phyloP scores from a whole-genome alignment of 2,113 vertebrate species.

The Caloenas nicobarica region DNA sequence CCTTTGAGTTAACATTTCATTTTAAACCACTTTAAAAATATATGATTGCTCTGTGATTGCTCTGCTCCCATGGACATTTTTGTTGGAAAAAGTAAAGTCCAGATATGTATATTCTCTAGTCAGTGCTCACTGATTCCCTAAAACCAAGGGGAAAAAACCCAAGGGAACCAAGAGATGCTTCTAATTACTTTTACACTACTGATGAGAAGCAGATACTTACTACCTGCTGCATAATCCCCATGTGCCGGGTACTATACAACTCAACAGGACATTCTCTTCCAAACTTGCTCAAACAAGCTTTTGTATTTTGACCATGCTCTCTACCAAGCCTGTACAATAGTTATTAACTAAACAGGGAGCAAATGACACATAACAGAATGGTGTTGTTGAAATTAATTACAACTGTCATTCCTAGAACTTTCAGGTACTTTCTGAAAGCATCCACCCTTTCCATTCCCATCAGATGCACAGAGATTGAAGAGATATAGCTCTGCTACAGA shows the following conservation, averaged over 20 bases:
- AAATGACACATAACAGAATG: background rate
- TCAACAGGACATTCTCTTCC: background rate
- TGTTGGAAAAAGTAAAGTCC: background rate
- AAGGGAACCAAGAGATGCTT: background rate
- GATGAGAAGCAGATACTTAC: background rate
- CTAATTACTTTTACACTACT: background rate
- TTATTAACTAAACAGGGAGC: background rate
- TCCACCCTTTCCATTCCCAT: background rate
- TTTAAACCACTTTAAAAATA: conserved; percentile 13
- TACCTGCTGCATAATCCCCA: background rate
- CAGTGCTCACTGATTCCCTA: background rate
- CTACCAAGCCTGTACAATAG: background rate
- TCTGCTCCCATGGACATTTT: background rate
- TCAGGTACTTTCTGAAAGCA: conserved; percentile 23
- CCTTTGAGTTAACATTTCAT: conserved; percentile 6
- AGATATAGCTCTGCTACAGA: background rate
- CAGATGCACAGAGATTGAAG: background rate
- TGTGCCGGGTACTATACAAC: background rate
- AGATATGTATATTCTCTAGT: background rate
- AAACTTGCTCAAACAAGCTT: background rate
- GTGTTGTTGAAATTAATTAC: background rate
- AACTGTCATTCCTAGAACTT: background rate
- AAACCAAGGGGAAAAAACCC: background rate
- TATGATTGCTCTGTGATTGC: background rate
- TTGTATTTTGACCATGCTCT: background rate